Evolutionary conservation across 2,797 vertebrate species (phyloP).

Genomic region (Lepidocolaptes lacrymiger): DNA sequence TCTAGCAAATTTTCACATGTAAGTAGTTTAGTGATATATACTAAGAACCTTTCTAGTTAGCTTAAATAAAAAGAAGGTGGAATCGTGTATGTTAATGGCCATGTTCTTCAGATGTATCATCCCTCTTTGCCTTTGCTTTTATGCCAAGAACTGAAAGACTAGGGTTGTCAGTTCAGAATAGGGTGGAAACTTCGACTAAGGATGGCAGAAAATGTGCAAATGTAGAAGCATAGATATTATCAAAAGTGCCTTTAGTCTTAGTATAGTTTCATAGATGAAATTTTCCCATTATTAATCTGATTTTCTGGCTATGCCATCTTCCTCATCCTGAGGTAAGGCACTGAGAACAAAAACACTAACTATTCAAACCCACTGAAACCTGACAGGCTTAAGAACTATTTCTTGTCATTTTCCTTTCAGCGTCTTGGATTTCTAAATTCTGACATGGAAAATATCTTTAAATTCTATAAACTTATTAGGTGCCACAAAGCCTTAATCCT

Average conservation of each 20-base stretch:
- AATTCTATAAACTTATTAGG: background rate
- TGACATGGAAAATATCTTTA: background rate
- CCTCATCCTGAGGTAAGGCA: background rate
- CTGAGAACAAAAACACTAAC: background rate
- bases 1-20: constrained; percentile 37
- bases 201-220: background rate
- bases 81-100: constrained; percentile 19
- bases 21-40: constrained; percentile 37
- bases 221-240: background rate
- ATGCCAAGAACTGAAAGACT: background rate
- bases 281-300: background rate
- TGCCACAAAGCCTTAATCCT: background rate
- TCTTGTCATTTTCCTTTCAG: background rate
- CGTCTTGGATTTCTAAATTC: background rate
- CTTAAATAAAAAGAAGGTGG: constrained; percentile 53
- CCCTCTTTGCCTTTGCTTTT: background rate
- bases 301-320: background rate
- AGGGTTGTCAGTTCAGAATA: background rate
- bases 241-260: background rate
- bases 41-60: constrained; percentile 29
- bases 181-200: background rate
- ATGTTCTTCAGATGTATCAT: background rate
- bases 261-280: background rate
- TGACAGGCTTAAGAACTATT: background rate
- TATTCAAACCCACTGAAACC: background rate